These are phyloP conservation scores for Calephelis perditalis DNA, from an alignment of 2,888 invertebrate species.

Conservation along the genomic window DNA sequence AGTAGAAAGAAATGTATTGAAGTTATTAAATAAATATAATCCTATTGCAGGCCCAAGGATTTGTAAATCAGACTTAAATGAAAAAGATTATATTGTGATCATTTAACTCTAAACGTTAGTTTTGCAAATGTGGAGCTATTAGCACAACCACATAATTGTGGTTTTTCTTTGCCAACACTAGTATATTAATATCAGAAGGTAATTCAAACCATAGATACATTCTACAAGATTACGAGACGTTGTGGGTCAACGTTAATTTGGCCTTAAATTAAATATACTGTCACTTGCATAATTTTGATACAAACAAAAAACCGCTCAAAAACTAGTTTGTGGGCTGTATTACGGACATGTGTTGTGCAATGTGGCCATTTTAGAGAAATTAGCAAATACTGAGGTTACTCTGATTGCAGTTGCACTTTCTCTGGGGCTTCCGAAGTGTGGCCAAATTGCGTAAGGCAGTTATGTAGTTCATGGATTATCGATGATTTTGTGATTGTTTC, in stretches of 20 bases:
- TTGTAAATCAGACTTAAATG: too few relatives aligned
- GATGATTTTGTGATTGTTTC: slow-evolving; percentile 4
- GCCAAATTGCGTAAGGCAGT: slow-evolving; percentile 40
- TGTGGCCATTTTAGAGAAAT: slow-evolving; percentile 36
- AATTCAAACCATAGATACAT: not conserved
- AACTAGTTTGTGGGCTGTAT: slow-evolving; percentile 19
- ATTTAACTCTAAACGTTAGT: too few relatives aligned
- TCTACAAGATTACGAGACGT: not conserved
- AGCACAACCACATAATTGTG: not conserved
- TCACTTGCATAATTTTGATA: slow-evolving; percentile 13
- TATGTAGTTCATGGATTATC: slow-evolving; percentile 11
- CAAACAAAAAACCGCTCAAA: slow-evolving; percentile 11
- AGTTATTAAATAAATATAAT: too few relatives aligned
- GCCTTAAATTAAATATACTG: slow-evolving; percentile 7
- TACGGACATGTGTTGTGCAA: slow-evolving; percentile 21
- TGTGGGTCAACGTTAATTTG: not conserved
- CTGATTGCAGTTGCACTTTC: slow-evolving; percentile 57
- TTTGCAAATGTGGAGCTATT: not conserved
- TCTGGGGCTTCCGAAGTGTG: slow-evolving; percentile 42
- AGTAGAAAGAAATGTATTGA: too few relatives aligned
- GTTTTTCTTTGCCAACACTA: not conserved
- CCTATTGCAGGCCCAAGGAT: too few relatives aligned
- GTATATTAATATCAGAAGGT: not conserved
- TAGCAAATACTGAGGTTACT: slow-evolving; percentile 44
- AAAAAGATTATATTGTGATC: too few relatives aligned